Conservation (phyloP, 2,888 invertebrate genomes). For the Orchestes rusci region DNA sequence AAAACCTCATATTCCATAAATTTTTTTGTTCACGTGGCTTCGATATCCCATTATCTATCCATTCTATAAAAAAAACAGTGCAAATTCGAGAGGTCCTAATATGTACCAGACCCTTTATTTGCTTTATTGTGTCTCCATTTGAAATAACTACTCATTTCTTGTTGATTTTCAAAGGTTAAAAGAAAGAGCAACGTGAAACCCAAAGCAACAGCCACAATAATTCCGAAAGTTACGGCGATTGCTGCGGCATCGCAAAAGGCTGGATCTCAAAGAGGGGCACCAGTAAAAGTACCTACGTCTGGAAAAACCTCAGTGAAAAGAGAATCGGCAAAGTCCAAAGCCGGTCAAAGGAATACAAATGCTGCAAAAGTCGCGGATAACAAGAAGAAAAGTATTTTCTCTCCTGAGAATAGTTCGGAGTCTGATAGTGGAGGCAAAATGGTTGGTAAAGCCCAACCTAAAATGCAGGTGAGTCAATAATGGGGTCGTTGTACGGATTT, state of each 20-base stretch:
- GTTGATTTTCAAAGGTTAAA: constrained; percentile 34
- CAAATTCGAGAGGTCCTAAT: no score
- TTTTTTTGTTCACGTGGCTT: no score
- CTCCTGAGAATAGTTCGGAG: constrained; percentile 70
- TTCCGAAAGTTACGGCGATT: constrained; percentile 46
- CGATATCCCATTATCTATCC: no score
- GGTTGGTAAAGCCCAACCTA: constrained; percentile 7
- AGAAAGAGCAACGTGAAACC: constrained; percentile 54
- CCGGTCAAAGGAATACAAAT: constrained; percentile 9
- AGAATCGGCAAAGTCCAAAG: constrained; percentile 20
- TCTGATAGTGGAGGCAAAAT: constrained; percentile 44
- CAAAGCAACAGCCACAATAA: constrained; percentile 56
- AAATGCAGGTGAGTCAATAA: constrained; percentile 11
- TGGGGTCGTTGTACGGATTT: not conserved
- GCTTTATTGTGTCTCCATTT: no score
- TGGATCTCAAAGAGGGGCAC: constrained; percentile 16
- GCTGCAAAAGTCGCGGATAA: constrained; percentile 29
- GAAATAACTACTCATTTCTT: no score
- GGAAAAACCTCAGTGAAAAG: constrained; percentile 20
- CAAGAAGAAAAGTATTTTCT: constrained; percentile 75
- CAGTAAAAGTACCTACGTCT: constrained; percentile 20
- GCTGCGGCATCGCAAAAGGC: constrained; percentile 30
- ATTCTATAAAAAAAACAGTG: no score
- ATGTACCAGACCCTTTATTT: no score
- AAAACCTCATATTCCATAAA: no score